A percentile compares a stretch with the other conserved stretches of the same genome.
phyloP scores from a whole-genome alignment of 2,113 vertebrate genomes.

The Takifugu flavidus region DNA sequence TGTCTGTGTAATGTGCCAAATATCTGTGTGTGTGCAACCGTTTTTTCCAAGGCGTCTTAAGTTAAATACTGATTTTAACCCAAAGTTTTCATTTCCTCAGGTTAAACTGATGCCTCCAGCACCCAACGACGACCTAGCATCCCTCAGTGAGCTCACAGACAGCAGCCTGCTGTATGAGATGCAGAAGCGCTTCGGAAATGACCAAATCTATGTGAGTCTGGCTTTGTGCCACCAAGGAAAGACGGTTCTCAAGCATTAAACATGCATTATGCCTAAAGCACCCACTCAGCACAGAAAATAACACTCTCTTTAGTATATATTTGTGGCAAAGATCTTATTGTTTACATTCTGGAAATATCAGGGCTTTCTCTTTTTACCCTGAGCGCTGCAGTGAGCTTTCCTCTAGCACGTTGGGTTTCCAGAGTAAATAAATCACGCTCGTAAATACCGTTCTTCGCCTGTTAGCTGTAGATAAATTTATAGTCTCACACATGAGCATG shows the following conservation, averaged over 20 bases:
- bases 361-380: too few species aligned
- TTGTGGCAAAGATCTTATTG: background rate
- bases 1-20: too few species aligned
- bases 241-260: conserved; percentile 19
- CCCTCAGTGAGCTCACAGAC: conserved; percentile 90
- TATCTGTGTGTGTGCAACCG: too few species aligned
- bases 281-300: conserved; percentile 4
- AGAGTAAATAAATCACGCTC: background rate
- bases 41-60: background rate
- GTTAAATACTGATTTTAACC: background rate
- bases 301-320: conserved; percentile 6
- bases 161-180: conserved; percentile 98
- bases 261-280: conserved; percentile 13
- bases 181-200: conserved; percentile 92
- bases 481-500: background rate
- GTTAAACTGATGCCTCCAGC: conserved; percentile 91
- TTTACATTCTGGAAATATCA: background rate
- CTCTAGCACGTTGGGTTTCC: conserved; percentile 7
- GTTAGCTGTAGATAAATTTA: background rate
- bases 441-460: background rate
- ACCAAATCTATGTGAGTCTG: conserved; percentile 91
- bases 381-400: conserved; percentile 6
- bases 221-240: conserved; percentile 7
- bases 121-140: conserved; percentile 91
- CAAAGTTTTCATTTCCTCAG: conserved; percentile 62